Evolutionary conservation across 1,140 invertebrate genomes (phyloP), one percentile per base, ranked within the genome.

Genomic region (Varroa destructor): DNA sequence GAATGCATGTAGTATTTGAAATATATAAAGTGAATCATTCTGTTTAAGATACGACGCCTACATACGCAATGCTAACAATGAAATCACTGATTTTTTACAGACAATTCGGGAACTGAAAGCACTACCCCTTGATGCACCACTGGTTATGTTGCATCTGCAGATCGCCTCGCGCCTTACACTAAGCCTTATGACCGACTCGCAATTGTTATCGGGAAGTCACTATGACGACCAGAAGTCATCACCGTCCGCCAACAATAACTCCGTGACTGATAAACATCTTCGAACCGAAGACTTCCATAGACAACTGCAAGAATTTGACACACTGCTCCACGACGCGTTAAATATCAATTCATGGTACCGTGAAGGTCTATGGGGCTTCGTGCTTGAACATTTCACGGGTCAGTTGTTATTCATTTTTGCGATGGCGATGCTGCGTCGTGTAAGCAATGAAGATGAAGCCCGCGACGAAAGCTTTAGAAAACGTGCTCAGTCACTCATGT

Each of bases 321-420:
- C 14, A 12, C 46, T 67, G 61, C 46, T 67, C 3, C 40, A 67
- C 61, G 61, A 67, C 40, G 61, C 61, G 40, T 46, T 67, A 2
- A 36, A 40, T 12, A 67, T 43, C 37, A n/a, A 67, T 14, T 46
- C 40, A 37, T 67, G 61, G 61, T 67, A 67, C 61, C 61, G 61
- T 14, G 61, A 67, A 67, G 14, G 61, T 8, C 37, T 25, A 37
- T 67, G 61, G 61, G 40, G 12, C 0, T 67, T 67, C 36, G 61
- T 67, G 46, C 37, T 67, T 12, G 61, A 67, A 43, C 61, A 67
- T 37, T 67, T 67, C 61, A 67, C 61, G 40, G 61, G 61, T 67
- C 61, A 67, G 46, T 8, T 67, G 36, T 67, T 67, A 37, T 67
- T 67, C 61, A 40, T 67, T 5, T 67, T 67, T 8, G 61, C 61